These are phyloP conservation scores for Strigamia maritima DNA, from an alignment of 2,888 invertebrate species.

Conservation along the genomic window DNA sequence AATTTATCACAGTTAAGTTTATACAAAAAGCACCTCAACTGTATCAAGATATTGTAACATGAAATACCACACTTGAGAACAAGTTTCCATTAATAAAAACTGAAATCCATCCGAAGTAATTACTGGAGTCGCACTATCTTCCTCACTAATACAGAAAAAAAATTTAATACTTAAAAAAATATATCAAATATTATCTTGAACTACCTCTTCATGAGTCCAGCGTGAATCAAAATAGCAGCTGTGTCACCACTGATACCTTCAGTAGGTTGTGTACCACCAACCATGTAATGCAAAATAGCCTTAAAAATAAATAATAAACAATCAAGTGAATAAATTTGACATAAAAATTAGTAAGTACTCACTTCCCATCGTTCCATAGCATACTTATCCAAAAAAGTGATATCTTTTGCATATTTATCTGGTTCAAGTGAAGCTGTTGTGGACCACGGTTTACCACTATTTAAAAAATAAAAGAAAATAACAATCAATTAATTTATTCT, in stretches of 20 bases:
- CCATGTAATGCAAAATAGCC: conserved; percentile 92
- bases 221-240: conserved; percentile 85
- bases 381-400: conserved; percentile 82
- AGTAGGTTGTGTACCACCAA: conserved; percentile 64
- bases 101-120: conserved; percentile 96
- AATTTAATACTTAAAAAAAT: conserved; percentile 1
- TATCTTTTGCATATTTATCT: conserved; percentile 79
- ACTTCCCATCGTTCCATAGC: conserved; percentile 88
- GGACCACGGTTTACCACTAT: conserved; percentile 80
- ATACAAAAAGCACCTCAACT: conserved; percentile 61
- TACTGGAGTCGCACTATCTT: conserved; percentile 73
- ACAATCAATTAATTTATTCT: not conserved
- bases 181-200: no score
- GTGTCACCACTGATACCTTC: conserved; percentile 91
- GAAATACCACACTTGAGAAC: conserved; percentile 95
- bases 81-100: conserved; percentile 87
- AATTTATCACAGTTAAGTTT: not conserved
- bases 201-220: conserved; percentile 85
- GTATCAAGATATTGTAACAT: conserved; percentile 93
- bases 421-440: conserved; percentile 76
- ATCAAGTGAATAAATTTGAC: conserved; percentile 11
- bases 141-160: conserved; percentile 57
- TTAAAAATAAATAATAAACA: conserved; percentile 45
- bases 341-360: conserved; percentile 41
- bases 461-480: conserved; percentile 35